Conservation (phyloP, 2,113 vertebrate species). For the Zosterops lateralis region DNA sequence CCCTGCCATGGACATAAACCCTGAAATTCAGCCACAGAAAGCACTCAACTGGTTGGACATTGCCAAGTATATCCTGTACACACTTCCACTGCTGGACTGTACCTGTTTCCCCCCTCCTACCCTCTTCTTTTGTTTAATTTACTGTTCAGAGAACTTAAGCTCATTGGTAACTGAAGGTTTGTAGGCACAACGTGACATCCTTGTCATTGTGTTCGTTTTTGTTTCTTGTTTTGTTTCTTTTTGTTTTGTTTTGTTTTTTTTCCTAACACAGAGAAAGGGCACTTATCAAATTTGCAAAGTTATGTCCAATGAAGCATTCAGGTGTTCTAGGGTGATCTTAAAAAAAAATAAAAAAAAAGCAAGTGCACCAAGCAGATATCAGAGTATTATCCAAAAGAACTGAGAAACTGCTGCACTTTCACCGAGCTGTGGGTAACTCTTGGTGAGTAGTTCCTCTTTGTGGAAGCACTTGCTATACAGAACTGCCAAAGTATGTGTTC, state of each 20-base stretch:
- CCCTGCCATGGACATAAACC: constrained; percentile 80
- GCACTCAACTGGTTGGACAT: constrained; percentile 83
- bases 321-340: constrained; percentile 69
- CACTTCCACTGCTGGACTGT: constrained; percentile 72
- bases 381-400: constrained; percentile 51
- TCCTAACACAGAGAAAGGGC: constrained; percentile 75
- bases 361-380: constrained; percentile 70
- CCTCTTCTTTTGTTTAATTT: constrained; percentile 64
- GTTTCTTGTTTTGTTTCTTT: constrained; percentile 29
- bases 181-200: constrained; percentile 72
- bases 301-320: constrained; percentile 75
- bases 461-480: constrained; percentile 86
- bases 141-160: constrained; percentile 67
- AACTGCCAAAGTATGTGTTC: constrained; percentile 91
- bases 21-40: constrained; percentile 80
- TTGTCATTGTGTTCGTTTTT: constrained; percentile 64
- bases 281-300: constrained; percentile 74
- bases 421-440: constrained; percentile 62
- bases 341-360: constrained; percentile 16
- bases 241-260: constrained; percentile 14
- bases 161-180: constrained; percentile 76
- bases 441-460: constrained; percentile 71
- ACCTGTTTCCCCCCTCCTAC: constrained; percentile 43
- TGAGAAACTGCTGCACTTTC: constrained; percentile 73
- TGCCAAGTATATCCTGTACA: constrained; percentile 75